These are phyloP conservation scores for Parelbella ahira DNA, from an alignment of 2,888 invertebrate species.

Conservation along the genomic window DNA sequence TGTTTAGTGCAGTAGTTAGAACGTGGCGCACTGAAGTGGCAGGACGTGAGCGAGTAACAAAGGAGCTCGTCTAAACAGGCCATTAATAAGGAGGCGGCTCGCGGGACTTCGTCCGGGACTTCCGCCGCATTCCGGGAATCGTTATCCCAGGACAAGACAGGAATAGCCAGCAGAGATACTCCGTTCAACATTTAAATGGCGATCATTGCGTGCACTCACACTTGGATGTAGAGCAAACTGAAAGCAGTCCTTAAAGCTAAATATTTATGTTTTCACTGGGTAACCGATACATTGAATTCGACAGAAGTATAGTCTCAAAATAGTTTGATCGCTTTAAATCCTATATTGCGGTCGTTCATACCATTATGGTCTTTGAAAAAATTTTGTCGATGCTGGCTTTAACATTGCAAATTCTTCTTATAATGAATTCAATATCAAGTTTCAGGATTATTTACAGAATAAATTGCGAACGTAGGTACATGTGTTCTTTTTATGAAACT, in stretches of 20 bases:
- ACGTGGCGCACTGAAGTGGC: slow-evolving; percentile 52
- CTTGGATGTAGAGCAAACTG: slow-evolving; percentile 5
- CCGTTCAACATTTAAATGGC: slow-evolving; percentile 50
- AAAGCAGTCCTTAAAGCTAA: slow-evolving; percentile 1
- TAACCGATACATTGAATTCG: not conserved
- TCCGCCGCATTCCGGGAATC: slow-evolving; percentile 74
- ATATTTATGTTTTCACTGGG: not conserved
- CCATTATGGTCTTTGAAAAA: too few relatives aligned
- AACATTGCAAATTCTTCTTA: too few relatives aligned
- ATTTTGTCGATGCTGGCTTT: too few relatives aligned
- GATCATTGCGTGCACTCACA: slow-evolving; percentile 16
- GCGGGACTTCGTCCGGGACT: slow-evolving; percentile 64
- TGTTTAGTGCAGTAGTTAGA: slow-evolving; percentile 26
- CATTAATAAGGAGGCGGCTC: slow-evolving; percentile 77
- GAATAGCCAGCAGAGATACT: slow-evolving; percentile 62
- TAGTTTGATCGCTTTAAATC: too few relatives aligned
- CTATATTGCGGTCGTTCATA: too few relatives aligned
- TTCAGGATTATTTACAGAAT: too few relatives aligned
- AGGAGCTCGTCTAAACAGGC: slow-evolving; percentile 76
- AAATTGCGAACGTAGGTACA: too few relatives aligned
- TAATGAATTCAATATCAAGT: too few relatives aligned
- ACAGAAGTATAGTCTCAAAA: too few relatives aligned
- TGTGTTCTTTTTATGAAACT: too few relatives aligned
- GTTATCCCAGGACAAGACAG: slow-evolving; percentile 67
- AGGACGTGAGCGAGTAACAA: slow-evolving; percentile 74